Evolutionary conservation across 1,140 invertebrate genomes (phyloP), one percentile per base, ranked within the genome.

Genomic region (Leptoteleia sp.): DNA sequence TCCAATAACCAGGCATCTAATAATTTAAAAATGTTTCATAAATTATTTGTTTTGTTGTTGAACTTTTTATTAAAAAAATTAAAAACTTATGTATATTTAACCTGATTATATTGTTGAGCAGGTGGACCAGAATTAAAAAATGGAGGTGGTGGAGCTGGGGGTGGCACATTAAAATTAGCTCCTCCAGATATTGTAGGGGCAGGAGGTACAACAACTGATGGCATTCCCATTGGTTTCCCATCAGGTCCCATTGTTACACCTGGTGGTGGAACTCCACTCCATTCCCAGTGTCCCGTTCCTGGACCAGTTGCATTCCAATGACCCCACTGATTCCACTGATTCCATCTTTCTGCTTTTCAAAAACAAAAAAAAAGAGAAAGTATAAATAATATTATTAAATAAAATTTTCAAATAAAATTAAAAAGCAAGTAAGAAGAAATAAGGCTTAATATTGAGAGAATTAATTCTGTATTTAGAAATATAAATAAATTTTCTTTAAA

Each of bases 321-420:
- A 59, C 91, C 91, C 92, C 92, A 93, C 62, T 92, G 92, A 77
- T 91, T 92, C 92, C 91, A 93, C 38, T 90, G 89, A 70, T 88
- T 90, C 92, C 92, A 92, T 42, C 89, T 87, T 52, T 91, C 91
- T 62, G 84, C 81, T 57, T 61, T 25, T 3, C 22, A 25, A 25
- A 25, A 25, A 6, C 22, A 25, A 25, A 25, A 25, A 6, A 25
- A 25, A 3, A 3, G 6, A 25, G 22, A 25, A 25, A 25, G 6
- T 25, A 25, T 25, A 25, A 3, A 3, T 25, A 25, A 3, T 25
- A 3, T 25, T 25, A 6, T n/a, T n/a, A n/a, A n/a, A n/a, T n/a
- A n/a, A n/a, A n/a, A n/a, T n/a, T n/a, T n/a, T n/a, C n/a, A n/a
- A n/a, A n/a, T n/a, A n/a, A n/a, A n/a, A n/a, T n/a, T n/a, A n/a